Evolutionary conservation across 2,797 vertebrate species (phyloP).

Genomic region (Zalophus californianus): DNA sequence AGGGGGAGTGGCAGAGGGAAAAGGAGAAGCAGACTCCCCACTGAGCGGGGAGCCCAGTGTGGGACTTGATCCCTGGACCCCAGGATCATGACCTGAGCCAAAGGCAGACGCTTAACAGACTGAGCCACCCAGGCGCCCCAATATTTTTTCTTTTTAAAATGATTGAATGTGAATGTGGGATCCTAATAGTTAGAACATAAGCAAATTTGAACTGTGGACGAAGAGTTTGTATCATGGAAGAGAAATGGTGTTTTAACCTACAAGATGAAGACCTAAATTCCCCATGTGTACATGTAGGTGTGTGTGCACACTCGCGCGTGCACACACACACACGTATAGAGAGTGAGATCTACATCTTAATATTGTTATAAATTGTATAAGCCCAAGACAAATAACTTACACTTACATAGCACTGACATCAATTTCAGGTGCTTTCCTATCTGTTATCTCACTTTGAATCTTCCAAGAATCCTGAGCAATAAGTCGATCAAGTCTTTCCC

Average conservation of each 20-base stretch:
- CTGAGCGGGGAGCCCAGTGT: neutral
- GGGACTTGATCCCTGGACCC: neutral
- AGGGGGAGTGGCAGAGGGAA: neutral
- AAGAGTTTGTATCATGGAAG: neutral
- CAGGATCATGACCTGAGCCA: neutral
- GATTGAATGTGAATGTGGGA: neutral
- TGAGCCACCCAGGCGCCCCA: neutral
- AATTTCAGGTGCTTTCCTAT: neutral
- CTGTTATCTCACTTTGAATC: slow-evolving; percentile 2
- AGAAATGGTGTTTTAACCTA: neutral
- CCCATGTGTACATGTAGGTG: neutral
- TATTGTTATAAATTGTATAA: neutral
- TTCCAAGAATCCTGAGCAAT: neutral
- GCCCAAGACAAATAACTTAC: neutral
- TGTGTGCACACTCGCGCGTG: no score
- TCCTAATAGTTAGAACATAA: neutral
- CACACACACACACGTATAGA: neutral
- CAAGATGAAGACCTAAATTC: neutral
- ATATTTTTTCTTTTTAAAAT: neutral
- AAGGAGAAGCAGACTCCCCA: neutral
- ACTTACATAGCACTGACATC: neutral
- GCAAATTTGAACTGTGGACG: neutral
- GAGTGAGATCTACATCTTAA: neutral
- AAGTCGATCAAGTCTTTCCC: neutral
- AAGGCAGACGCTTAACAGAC: neutral